phyloP scores from a whole-genome alignment of 2,797 vertebrate species.

The Anomalospiza imberbis region DNA sequence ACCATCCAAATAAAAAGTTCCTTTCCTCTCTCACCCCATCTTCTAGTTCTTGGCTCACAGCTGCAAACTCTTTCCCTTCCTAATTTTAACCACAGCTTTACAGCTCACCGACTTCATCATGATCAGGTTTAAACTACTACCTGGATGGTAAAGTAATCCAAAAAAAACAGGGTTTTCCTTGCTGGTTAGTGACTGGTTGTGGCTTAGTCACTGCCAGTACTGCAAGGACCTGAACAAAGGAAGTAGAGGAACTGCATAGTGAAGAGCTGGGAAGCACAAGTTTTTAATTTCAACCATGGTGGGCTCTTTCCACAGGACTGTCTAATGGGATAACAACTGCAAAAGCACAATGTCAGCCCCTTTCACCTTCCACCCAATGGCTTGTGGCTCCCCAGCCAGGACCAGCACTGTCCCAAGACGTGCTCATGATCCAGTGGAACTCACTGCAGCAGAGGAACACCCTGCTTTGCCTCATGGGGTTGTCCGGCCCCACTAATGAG shows the following conservation, averaged over 20 bases:
- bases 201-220: not conserved
- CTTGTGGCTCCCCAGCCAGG: not conserved
- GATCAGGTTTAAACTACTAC: not conserved
- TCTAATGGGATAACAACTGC: not conserved
- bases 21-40: not conserved
- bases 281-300: accelerated
- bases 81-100: not conserved
- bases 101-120: not conserved
- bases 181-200: not conserved
- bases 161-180: not conserved
- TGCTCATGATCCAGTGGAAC: not conserved
- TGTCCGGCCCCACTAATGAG: accelerated
- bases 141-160: not conserved
- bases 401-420: not conserved
- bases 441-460: not conserved
- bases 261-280: not conserved
- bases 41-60: not conserved
- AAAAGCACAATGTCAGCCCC: not conserved
- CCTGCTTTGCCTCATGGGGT: not conserved
- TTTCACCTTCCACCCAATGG: not conserved
- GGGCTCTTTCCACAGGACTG: not conserved
- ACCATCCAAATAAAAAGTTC: not conserved
- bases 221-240: not conserved
- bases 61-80: not conserved
- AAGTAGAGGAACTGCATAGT: accelerated